Base-by-base conservation (phyloP, 30 jellyfish, hydroid and myxozoan genomes). In the Aurelia coerulea region DNA sequence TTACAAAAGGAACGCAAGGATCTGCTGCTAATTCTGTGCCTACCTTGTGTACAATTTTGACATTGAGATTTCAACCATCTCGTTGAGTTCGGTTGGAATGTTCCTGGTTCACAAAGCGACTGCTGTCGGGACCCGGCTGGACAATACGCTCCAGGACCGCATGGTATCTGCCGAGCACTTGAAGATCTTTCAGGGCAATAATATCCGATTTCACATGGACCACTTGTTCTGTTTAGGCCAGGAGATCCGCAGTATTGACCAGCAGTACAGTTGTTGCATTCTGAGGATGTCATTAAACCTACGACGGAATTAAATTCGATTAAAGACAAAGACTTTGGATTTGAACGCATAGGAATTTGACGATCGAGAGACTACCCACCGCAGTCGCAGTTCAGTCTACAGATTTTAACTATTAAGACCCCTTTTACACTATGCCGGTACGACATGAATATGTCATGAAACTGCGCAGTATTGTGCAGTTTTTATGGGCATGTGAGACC, bases 181-280 rank as follows among this genome's bases (percentile, higher is more conserved):
- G 89, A 73, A 18, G 99, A 95, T 19, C 97, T 90, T 39, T 23
- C 88, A 8, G 98, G 99, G 60, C 99, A 95, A 62, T 90, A 95
- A 73, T 68, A 91, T 34, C 99, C 99, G 59, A 63, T 77, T 17
- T 83, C 88, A 68, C 99, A 95, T 9, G 95, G 97, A 2, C 97
- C 98, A 68, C 96, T 76, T 31, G 92, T 80, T 32, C 87, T 79
- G 58, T 76, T 73, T 14, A 91, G 92, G n/a, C 99, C 99, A 49
- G 96, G 84, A 0, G 85, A 58, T 9, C 94, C 96, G 59, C 99
- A 95, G 62, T 74, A 95, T 2, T 67, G 78, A 0, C 99, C 98
- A 37, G 98, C 96, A 17, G 98, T 95, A 81, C 99, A 95, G 49
- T 90, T 83, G 56, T 59, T 54, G 65, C 99, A 95, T 69, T 90